A percentile compares a stretch with the other conserved stretches of the same genome.
These are phyloP conservation scores for Agrilus planipennis DNA, from an alignment of 1,140 invertebrate genomes.

Conservation along the genomic window DNA sequence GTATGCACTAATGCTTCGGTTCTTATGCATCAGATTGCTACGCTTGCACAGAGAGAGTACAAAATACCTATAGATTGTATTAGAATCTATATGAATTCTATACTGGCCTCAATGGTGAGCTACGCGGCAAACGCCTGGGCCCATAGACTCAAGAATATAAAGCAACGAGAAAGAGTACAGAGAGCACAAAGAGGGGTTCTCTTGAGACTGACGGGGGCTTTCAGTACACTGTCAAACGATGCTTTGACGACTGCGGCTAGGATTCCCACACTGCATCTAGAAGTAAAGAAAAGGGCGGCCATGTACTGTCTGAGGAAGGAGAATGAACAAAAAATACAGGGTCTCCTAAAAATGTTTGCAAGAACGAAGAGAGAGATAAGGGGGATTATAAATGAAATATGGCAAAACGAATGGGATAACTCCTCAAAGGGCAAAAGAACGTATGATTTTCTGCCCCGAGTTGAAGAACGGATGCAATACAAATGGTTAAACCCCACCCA, in stretches of 20 bases:
- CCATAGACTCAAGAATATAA: no score
- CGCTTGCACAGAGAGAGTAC: not conserved
- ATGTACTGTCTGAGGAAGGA: conserved; percentile 1
- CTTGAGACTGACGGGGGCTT: conserved; percentile 17
- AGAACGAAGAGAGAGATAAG: not conserved
- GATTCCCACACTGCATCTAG: not conserved
- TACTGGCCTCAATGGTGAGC: no score
- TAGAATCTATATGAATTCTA: conserved; percentile 1
- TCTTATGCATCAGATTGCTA: conserved; percentile 4
- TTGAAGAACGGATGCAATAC: no score
- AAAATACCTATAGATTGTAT: not conserved
- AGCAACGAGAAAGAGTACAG: no score
- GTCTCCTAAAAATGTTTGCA: not conserved
- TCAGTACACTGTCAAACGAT: conserved; percentile 11
- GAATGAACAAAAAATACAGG: not conserved
- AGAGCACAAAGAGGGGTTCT: no score
- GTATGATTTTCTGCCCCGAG: no score
- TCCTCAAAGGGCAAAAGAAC: not conserved
- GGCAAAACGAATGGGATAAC: not conserved
- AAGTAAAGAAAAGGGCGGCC: conserved; percentile 1
- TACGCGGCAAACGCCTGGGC: no score
- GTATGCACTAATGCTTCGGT: not conserved
- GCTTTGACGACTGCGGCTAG: no score
- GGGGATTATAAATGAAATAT: not conserved
- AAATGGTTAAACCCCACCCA: no score